Conservation (phyloP, 2,797 vertebrate species). For the Crypturellus tataupa region DNA sequence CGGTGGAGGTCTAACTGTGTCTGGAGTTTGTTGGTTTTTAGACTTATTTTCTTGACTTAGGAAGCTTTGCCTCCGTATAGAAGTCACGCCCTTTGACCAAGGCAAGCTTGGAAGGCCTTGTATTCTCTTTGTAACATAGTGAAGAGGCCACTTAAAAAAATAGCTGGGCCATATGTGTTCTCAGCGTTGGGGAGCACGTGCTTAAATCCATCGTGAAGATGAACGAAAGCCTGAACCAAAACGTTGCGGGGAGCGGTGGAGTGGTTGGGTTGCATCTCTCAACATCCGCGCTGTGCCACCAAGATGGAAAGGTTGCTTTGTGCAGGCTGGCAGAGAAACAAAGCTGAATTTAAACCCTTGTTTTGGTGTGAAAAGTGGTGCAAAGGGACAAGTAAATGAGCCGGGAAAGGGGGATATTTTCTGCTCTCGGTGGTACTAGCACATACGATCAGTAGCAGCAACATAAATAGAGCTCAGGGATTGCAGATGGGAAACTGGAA, state of each 20-base stretch:
- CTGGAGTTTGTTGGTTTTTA: background rate
- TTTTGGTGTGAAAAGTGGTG: background rate
- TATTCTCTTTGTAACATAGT: background rate
- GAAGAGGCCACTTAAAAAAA: background rate
- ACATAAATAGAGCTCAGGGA: background rate
- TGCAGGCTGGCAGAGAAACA: background rate
- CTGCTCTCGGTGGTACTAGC: background rate
- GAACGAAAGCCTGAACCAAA: background rate
- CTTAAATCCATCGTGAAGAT: background rate
- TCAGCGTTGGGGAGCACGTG: fast-evolving
- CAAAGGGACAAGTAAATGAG: background rate
- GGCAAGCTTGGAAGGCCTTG: background rate
- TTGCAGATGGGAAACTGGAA: background rate
- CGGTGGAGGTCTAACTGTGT: background rate
- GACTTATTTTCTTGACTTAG: background rate
- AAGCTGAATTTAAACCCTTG: background rate
- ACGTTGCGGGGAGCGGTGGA: background rate
- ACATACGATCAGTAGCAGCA: fast-evolving
- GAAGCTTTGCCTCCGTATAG: background rate
- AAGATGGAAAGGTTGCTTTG: background rate
- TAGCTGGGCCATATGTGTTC: background rate
- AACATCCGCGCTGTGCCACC: background rate
- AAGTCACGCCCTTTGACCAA: background rate
- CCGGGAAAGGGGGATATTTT: background rate
- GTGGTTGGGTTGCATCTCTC: background rate